These are phyloP conservation scores for Lontra canadensis DNA, from an alignment of 2,113 vertebrate genomes.

Conservation along the genomic window DNA sequence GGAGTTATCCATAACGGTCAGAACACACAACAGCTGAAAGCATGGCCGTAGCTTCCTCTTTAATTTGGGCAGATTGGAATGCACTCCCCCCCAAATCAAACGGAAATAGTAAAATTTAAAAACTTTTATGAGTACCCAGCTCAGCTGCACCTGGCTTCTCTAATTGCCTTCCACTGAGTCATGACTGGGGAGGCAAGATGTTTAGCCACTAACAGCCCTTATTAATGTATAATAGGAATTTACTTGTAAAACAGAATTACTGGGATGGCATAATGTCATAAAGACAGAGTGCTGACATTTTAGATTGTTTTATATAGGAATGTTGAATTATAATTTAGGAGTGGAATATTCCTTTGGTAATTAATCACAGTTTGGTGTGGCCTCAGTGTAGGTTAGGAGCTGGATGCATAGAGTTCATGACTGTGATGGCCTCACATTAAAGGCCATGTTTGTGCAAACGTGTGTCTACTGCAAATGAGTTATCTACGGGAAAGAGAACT, in stretches of 20 bases:
- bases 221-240: conserved; percentile 91
- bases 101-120: conserved; percentile 98
- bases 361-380: conserved; percentile 81
- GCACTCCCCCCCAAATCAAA: conserved; percentile 88
- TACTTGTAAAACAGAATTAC: conserved; percentile 90
- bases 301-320: conserved; percentile 86
- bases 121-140: conserved; percentile 92
- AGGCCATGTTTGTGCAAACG: conserved; percentile 41
- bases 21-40: conserved; percentile 84
- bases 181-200: conserved; percentile 87
- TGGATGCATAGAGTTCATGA: conserved; percentile 47
- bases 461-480: conserved; percentile 26
- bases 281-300: conserved; percentile 89
- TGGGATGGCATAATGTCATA: conserved; percentile 88
- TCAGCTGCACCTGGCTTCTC: conserved; percentile 94
- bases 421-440: conserved; percentile 59
- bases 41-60: conserved; percentile 86
- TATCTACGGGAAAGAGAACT: conserved; percentile 32
- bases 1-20: conserved; percentile 71
- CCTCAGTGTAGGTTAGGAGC: conserved; percentile 64
- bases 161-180: conserved; percentile 94
- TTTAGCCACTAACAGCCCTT: conserved; percentile 89
- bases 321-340: conserved; percentile 84
- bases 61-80: conserved; percentile 91
- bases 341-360: conserved; percentile 82